phyloP scores from a whole-genome alignment of 1,140 invertebrate genomes.

The Nilaparvata lugens region DNA sequence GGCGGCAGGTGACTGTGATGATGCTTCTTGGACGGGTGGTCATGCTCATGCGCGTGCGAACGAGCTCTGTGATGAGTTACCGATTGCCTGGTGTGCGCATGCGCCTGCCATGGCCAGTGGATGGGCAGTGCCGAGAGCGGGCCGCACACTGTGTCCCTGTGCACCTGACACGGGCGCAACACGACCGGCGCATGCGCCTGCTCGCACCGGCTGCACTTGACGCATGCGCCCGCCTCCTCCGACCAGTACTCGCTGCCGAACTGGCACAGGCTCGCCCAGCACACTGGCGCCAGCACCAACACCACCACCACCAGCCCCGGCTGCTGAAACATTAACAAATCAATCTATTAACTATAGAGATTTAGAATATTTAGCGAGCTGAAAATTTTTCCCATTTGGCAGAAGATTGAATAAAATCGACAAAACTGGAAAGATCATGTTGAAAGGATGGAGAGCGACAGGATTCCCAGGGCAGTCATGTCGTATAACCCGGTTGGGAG shows the following conservation, averaged over 20 bases:
- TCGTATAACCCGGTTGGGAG: too few species aligned
- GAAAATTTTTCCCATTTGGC: too few species aligned
- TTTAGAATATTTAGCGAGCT: too few species aligned
- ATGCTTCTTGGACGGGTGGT: neutral
- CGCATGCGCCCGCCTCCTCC: conserved; percentile 42
- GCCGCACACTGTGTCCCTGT: conserved; percentile 53
- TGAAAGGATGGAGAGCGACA: too few species aligned
- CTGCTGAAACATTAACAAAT: conserved; percentile 1
- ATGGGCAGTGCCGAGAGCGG: conserved; percentile 46
- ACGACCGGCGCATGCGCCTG: conserved; percentile 41
- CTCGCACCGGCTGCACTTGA: conserved; percentile 52
- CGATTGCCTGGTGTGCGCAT: conserved; percentile 10
- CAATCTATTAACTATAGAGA: too few species aligned
- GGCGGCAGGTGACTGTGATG: conserved; percentile 12
- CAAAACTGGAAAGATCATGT: too few species aligned
- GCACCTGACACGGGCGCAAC: conserved; percentile 48
- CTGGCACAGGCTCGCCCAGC: conserved; percentile 36
- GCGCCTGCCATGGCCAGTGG: conserved; percentile 38
- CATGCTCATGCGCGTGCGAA: conserved; percentile 1
- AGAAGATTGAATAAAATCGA: too few species aligned
- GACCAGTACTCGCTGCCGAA: conserved; percentile 47
- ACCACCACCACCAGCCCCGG: conserved; percentile 7
- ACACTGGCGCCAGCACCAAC: neutral
- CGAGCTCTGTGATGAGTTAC: conserved; percentile 11
- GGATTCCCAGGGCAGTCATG: too few species aligned